Percentiles rank a stretch among this genome's conserved stretches.
phyloP scores from a whole-genome alignment of 1,140 invertebrate species.

The Himalopsyche phryganea region DNA sequence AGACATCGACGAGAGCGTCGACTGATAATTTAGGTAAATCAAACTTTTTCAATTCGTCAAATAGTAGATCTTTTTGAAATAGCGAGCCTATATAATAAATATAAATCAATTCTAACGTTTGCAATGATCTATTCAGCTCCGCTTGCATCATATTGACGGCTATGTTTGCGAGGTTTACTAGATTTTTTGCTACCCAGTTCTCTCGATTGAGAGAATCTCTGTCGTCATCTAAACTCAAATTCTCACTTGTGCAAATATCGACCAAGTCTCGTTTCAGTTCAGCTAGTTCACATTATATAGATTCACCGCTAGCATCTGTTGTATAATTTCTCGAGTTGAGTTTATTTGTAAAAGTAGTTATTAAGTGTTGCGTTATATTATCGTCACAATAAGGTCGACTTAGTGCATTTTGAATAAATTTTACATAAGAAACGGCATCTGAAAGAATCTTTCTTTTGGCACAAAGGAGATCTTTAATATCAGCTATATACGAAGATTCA shows the following conservation, averaged over 20 bases:
- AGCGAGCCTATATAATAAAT: constrained; percentile 6
- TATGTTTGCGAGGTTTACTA: neutral
- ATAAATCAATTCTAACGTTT: constrained; percentile 9
- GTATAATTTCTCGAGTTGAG: constrained; percentile 5
- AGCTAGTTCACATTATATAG: constrained; percentile 10
- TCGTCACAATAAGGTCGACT: neutral
- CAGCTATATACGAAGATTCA: constrained; percentile 7
- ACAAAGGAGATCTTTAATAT: constrained; percentile 14
- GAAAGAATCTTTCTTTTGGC: constrained; percentile 6
- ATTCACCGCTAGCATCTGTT: neutral
- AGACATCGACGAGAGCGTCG: neutral
- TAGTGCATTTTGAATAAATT: constrained; percentile 2
- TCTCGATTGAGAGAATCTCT: constrained; percentile 1
- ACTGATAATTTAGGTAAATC: constrained; percentile 4
- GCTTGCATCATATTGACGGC: constrained; percentile 9
- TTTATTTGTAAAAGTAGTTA: constrained; percentile 11
- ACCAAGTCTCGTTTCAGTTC: constrained; percentile 10
- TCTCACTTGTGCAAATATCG: constrained; percentile 2
- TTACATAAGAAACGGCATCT: constrained; percentile 5
- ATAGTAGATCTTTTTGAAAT: neutral
- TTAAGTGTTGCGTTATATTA: neutral
- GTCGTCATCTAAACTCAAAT: neutral
- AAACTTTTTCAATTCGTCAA: constrained; percentile 8
- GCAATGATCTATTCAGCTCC: constrained; percentile 11
- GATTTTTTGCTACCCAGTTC: constrained; percentile 6